phyloP scores from a whole-genome alignment of 2,888 invertebrate species.

The Meteorus colon region DNA sequence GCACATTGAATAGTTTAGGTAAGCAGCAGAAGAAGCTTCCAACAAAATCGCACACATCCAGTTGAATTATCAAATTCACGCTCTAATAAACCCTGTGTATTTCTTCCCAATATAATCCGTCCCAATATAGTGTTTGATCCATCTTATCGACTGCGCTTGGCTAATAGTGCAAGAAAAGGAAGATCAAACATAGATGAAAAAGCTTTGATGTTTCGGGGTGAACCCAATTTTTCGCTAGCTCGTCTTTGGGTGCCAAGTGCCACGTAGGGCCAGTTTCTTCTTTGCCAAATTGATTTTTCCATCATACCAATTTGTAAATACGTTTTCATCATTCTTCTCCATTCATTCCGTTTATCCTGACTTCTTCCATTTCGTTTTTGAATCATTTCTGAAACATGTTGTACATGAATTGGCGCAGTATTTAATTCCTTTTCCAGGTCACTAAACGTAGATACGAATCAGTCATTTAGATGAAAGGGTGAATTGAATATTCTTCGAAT shows the following conservation, averaged over 20 bases:
- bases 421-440: not conserved
- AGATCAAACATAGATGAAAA: not conserved
- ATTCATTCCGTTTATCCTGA: not conserved
- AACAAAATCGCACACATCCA: not conserved
- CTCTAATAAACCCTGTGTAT: slow-evolving; percentile 50
- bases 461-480: not conserved
- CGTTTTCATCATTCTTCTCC: not conserved
- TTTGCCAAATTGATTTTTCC: too few species aligned
- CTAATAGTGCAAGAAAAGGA: not conserved
- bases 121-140: slow-evolving; percentile 34
- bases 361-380: not conserved
- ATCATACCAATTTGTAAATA: not conserved
- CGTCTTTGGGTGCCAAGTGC: too few species aligned
- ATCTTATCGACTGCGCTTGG: slow-evolving; percentile 35
- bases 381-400: not conserved
- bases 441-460: not conserved
- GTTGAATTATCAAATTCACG: slow-evolving; percentile 56
- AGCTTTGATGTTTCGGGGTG: too few species aligned
- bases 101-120: not conserved
- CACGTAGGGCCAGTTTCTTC: too few species aligned
- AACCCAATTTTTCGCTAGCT: too few species aligned
- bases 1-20: not conserved
- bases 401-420: not conserved
- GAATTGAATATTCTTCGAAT: not conserved
- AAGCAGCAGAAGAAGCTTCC: not conserved